These are phyloP conservation scores for Steinernema khuongi DNA, from an alignment of 1,140 invertebrate species.

Conservation along the genomic window DNA sequence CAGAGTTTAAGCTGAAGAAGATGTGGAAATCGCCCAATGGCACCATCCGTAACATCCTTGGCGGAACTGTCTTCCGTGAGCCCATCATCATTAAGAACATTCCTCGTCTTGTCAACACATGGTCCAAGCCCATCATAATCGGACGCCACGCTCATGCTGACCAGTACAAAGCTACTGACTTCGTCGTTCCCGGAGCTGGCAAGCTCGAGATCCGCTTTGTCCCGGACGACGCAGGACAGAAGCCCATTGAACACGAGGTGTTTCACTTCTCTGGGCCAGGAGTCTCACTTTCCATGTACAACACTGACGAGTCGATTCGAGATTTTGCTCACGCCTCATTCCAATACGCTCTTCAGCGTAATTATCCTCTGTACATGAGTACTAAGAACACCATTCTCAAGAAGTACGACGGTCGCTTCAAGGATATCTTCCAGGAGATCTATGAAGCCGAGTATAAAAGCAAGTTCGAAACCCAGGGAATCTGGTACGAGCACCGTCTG, in stretches of 20 bases:
- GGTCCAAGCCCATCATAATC: conserved; percentile 92
- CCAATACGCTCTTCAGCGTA: conserved; percentile 77
- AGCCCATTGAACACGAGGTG: conserved; percentile 66
- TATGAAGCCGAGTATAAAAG: conserved; percentile 84
- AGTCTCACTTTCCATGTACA: conserved; percentile 88
- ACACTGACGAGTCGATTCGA: conserved; percentile 82
- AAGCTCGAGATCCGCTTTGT: conserved; percentile 79
- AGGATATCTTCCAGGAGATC: conserved; percentile 97
- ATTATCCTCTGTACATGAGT: conserved; percentile 82
- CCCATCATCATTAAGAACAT: conserved; percentile 96
- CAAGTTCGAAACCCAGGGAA: conserved; percentile 74
- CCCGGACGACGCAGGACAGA: conserved; percentile 60
- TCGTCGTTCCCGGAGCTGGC: conserved; percentile 79
- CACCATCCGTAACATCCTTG: conserved; percentile 93
- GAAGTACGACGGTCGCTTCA: conserved; percentile 94
- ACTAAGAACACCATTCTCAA: conserved; percentile 99
- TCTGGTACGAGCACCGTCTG: conserved; percentile 94
- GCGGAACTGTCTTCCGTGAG: conserved; percentile 91
- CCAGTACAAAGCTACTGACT: conserved; percentile 89
- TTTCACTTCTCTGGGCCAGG: conserved; percentile 77
- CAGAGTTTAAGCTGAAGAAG: conserved; percentile 90
- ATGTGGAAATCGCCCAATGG: conserved; percentile 99
- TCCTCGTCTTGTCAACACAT: conserved; percentile 83
- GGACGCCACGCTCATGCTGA: conserved; percentile 93
- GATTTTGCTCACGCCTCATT: conserved; percentile 91